phyloP scores from a whole-genome alignment of 1,140 invertebrate genomes.

The Trichoplusia ni region DNA sequence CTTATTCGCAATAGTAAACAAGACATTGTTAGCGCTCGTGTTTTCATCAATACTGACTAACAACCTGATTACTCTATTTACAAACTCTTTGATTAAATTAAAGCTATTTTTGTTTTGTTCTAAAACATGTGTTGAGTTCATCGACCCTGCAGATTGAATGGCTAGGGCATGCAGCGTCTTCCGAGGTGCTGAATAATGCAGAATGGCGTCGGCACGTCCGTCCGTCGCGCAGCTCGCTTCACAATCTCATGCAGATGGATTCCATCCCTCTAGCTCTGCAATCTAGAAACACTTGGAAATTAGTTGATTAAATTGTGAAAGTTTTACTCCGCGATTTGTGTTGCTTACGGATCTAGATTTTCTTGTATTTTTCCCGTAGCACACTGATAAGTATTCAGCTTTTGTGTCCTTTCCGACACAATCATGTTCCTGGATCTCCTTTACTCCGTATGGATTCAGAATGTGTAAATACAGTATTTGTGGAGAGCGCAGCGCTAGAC shows the following conservation, averaged over 20 bases:
- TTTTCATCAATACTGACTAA: neutral
- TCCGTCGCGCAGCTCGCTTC: too few relatives aligned
- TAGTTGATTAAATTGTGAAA: too few relatives aligned
- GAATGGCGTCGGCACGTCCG: conserved; percentile 10
- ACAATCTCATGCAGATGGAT: too few relatives aligned
- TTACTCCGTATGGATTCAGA: neutral
- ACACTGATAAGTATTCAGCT: conserved; percentile 9
- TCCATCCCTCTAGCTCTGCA: too few relatives aligned
- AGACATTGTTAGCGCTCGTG: too few relatives aligned
- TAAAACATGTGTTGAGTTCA: neutral
- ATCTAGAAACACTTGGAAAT: too few relatives aligned
- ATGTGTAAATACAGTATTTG: conserved; percentile 5
- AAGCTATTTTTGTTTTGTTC: conserved; percentile 15
- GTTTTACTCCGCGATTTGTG: too few relatives aligned
- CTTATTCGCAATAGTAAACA: too few relatives aligned
- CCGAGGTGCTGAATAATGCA: conserved; percentile 36
- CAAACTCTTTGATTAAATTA: neutral
- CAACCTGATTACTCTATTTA: neutral
- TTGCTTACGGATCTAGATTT: conserved; percentile 3
- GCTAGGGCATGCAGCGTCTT: conserved; percentile 33
- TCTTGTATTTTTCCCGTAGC: conserved; percentile 4
- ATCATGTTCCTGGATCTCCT: conserved; percentile 2
- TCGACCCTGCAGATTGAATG: conserved; percentile 9
- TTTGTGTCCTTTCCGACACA: conserved; percentile 1
- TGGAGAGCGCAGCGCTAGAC: neutral